phyloP scores from a whole-genome alignment of 2,888 invertebrate genomes.

The Emmelina monodactyla region DNA sequence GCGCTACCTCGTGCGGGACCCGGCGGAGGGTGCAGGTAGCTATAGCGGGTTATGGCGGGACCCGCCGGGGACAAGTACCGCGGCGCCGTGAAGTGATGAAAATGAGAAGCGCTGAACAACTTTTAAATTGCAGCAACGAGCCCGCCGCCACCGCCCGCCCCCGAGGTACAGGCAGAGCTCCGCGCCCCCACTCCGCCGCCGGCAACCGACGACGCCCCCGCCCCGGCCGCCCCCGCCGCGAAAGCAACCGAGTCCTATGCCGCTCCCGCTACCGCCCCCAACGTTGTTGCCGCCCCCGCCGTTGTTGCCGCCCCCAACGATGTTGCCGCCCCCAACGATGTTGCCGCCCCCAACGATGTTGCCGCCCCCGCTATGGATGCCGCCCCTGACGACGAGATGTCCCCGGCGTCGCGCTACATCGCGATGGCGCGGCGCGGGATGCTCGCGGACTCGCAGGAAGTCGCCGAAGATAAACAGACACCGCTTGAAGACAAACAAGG shows the following conservation, averaged over 20 bases:
- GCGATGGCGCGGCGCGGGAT: conserved; percentile 59
- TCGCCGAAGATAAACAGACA: conserved; percentile 41
- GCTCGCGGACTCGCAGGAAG: conserved; percentile 50
- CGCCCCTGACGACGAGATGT: conserved; percentile 46
- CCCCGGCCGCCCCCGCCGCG: background rate
- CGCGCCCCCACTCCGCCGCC: background rate
- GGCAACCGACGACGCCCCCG: background rate
- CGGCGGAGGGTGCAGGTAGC: conserved; percentile 20
- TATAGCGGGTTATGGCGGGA: background rate
- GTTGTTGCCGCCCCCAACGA: conserved; percentile 35
- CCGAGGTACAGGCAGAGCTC: no score
- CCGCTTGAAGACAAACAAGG: conserved; percentile 27
- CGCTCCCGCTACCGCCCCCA: conserved; percentile 24
- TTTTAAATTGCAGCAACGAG: background rate
- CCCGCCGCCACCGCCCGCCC: background rate
- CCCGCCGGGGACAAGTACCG: conserved; percentile 81
- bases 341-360: conserved; percentile 21
- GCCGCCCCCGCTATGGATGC: conserved; percentile 26
- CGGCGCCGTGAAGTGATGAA: conserved; percentile 84
- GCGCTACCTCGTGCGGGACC: conserved; percentile 67
- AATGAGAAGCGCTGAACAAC: no score
- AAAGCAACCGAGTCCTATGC: conserved; percentile 26
- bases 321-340: conserved; percentile 30
- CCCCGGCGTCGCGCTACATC: conserved; percentile 56
- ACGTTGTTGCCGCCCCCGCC: conserved; percentile 22